phyloP scores from a whole-genome alignment of 2,113 vertebrate genomes.

The Lethenteron camtschaticum region DNA sequence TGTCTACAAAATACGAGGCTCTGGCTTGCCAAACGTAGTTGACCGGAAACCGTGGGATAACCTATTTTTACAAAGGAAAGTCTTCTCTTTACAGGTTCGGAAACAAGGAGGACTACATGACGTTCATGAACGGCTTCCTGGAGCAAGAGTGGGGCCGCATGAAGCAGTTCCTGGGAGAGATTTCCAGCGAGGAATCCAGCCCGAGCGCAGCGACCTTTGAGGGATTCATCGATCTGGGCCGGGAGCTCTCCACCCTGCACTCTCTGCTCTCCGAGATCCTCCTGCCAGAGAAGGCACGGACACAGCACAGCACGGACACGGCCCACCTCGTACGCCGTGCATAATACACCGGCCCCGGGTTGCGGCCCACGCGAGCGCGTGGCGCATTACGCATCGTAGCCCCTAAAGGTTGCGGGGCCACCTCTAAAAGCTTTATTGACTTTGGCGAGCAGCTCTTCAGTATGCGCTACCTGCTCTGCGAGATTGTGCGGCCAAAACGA shows the following conservation, averaged over 20 bases:
- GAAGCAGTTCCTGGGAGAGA: slow-evolving; percentile 77
- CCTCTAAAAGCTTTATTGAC: too few species aligned
- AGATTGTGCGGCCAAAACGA: slow-evolving; percentile 36
- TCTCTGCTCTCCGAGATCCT: slow-evolving; percentile 23
- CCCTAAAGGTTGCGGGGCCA: too few species aligned
- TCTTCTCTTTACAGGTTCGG: slow-evolving; percentile 39
- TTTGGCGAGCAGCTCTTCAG: slow-evolving; percentile 13
- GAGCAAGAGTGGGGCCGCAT: slow-evolving; percentile 87
- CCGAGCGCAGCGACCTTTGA: slow-evolving; percentile 71
- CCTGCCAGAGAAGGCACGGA: slow-evolving; percentile 66
- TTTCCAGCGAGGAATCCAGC: slow-evolving; percentile 64
- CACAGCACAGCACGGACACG: too few species aligned
- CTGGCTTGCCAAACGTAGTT: too few species aligned
- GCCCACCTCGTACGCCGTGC: too few species aligned
- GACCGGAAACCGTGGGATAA: too few species aligned
- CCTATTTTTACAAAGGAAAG: neutral
- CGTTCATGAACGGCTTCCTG: slow-evolving; percentile 92
- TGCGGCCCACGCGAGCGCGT: too few species aligned
- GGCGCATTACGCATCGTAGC: too few species aligned
- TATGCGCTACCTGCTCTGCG: slow-evolving; percentile 73
- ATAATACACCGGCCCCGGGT: too few species aligned
- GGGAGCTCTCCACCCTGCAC: slow-evolving; percentile 39
- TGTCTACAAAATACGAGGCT: too few species aligned
- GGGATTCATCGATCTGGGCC: slow-evolving; percentile 77
- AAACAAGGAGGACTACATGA: slow-evolving; percentile 94